Conservation (phyloP, 2,113 vertebrate species). For the Pterocles gutturalis region DNA sequence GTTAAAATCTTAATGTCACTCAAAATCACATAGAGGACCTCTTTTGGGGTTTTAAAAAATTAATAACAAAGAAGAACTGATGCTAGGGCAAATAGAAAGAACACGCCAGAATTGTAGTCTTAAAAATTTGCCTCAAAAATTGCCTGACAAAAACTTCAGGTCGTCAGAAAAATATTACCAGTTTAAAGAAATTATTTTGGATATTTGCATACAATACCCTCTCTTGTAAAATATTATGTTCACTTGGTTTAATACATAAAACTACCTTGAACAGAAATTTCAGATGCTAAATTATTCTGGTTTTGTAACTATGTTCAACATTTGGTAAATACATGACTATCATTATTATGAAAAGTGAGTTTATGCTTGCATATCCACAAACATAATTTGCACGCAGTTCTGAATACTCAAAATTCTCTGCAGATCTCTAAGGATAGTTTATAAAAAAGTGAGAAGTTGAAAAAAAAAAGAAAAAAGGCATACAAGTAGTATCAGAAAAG, state of each 20-base stretch:
- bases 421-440: background rate
- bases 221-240: background rate
- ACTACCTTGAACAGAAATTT: background rate
- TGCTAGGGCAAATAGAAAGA: background rate
- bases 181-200: background rate
- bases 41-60: background rate
- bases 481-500: background rate
- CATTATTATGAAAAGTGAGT: background rate
- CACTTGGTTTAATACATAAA: background rate
- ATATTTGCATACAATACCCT: background rate
- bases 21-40: background rate
- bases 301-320: background rate
- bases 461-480: background rate
- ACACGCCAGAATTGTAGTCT: background rate
- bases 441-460: background rate
- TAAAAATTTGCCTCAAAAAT: background rate
- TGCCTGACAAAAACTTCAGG: background rate
- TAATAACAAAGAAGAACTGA: background rate
- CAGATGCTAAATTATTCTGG: background rate
- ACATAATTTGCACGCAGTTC: background rate
- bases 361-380: background rate
- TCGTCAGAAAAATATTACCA: background rate
- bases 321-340: background rate
- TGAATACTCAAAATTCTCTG: background rate
- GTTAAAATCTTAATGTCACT: background rate